Evolutionary conservation across 2,797 vertebrate species (phyloP).

Genomic region (Selene dorsalis): DNA sequence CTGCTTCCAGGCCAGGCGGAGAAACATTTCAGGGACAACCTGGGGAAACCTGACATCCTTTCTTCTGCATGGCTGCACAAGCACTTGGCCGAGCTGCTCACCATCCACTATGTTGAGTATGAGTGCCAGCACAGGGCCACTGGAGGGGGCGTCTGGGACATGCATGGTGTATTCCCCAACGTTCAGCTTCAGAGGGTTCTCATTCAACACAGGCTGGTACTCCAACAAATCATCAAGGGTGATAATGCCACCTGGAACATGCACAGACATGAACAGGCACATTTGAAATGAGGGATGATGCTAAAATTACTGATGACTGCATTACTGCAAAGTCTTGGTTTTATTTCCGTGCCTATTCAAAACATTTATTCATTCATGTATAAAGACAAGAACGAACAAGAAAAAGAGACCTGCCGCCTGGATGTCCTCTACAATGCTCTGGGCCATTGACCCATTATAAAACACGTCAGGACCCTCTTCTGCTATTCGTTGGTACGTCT

Average conservation of each 20-base stretch:
- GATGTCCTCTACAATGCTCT: slow-evolving; percentile 91
- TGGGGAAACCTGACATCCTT: slow-evolving; percentile 71
- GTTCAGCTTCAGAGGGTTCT: slow-evolving; percentile 85
- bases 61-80: slow-evolving; percentile 63
- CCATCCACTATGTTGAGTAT: slow-evolving; percentile 96
- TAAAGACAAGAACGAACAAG: slow-evolving; percentile 2
- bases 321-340: not conserved
- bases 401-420: slow-evolving; percentile 83
- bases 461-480: slow-evolving; percentile 85
- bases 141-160: slow-evolving; percentile 90
- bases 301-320: not conserved
- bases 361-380: not conserved
- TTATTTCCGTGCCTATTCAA: not conserved
- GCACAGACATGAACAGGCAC: slow-evolving; percentile 17
- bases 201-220: slow-evolving; percentile 87
- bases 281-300: slow-evolving; percentile 23
- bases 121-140: slow-evolving; percentile 93
- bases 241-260: slow-evolving; percentile 90
- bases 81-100: slow-evolving; percentile 76
- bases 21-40: slow-evolving; percentile 60
- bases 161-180: slow-evolving; percentile 90
- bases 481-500: slow-evolving; percentile 86
- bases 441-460: slow-evolving; percentile 86
- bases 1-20: slow-evolving; percentile 50
- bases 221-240: slow-evolving; percentile 88